Evolutionary conservation across 2,113 vertebrate species (phyloP).

Genomic region (Todiramphus saurophagus): DNA sequence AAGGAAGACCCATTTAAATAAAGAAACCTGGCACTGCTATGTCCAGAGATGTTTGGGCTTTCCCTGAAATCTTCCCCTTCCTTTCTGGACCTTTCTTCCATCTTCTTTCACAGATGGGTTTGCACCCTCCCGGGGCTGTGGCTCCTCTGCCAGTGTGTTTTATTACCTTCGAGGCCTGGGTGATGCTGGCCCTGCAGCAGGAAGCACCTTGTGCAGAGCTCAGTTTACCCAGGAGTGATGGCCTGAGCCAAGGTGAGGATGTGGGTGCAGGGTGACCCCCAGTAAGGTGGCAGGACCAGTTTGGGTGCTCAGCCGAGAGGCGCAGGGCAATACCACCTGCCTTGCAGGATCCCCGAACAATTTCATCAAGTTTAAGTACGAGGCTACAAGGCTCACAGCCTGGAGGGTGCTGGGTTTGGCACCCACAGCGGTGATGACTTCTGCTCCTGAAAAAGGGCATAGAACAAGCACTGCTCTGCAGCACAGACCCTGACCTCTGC

Average conservation of each 20-base stretch:
- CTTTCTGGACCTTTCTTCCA: background rate
- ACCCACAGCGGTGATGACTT: background rate
- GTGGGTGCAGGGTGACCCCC: background rate
- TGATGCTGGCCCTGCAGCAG: fast-evolving
- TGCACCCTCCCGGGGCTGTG: background rate
- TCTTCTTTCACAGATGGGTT: background rate
- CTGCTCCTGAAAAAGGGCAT: background rate
- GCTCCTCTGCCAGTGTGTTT: background rate
- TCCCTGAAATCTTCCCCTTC: background rate
- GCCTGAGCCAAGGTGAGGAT: background rate
- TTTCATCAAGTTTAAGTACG: background rate
- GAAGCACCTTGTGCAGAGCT: background rate
- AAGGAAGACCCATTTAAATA: background rate
- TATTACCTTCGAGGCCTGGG: background rate
- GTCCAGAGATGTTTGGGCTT: background rate
- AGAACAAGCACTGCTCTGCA: background rate
- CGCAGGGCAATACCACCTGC: background rate
- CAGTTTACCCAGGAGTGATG: background rate
- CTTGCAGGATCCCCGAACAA: background rate
- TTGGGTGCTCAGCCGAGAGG: fast-evolving
- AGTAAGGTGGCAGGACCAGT: fast-evolving
- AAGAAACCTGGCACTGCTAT: background rate
- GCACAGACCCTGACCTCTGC: background rate
- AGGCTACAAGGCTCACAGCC: background rate
- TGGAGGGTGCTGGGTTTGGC: background rate